These are phyloP conservation scores for Sander lucioperca DNA, from an alignment of 2,113 vertebrate genomes.

Conservation along the genomic window DNA sequence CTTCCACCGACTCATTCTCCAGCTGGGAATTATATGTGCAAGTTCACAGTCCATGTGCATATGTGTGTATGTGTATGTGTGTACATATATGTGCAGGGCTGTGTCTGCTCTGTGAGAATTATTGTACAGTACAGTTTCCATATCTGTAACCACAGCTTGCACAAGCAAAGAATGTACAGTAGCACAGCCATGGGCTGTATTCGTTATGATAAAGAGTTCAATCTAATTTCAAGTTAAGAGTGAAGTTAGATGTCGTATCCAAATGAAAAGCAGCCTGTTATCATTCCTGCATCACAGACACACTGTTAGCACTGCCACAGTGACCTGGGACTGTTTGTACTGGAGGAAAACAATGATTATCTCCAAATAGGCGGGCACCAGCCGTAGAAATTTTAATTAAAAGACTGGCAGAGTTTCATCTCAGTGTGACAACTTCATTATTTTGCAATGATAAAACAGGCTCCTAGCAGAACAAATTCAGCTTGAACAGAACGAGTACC, in stretches of 20 bases:
- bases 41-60: conserved; percentile 15
- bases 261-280: conserved; percentile 46
- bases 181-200: conserved; percentile 4
- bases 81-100: background rate
- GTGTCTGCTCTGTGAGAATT: conserved; percentile 10
- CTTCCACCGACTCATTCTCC: conserved; percentile 23
- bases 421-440: conserved; percentile 79
- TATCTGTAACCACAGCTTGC: conserved; percentile 47
- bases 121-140: conserved; percentile 2
- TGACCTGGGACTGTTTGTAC: conserved; percentile 46
- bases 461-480: conserved; percentile 67
- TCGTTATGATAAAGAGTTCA: conserved; percentile 25
- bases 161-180: conserved; percentile 30
- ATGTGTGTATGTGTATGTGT: conserved; percentile 5
- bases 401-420: conserved; percentile 76
- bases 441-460: conserved; percentile 68
- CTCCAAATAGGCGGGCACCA: conserved; percentile 58
- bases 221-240: conserved; percentile 56
- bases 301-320: conserved; percentile 40
- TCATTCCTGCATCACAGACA: conserved; percentile 56
- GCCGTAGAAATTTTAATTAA: conserved; percentile 77
- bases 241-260: conserved; percentile 53
- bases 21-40: conserved; percentile 17
- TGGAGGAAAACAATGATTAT: conserved; percentile 73
- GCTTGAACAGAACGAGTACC: conserved; percentile 50